A percentile compares a stretch with the other conserved stretches of the same genome.
These are phyloP conservation scores for Urocyon cinereoargenteus DNA, from an alignment of 2,797 vertebrate genomes.

Conservation along the genomic window DNA sequence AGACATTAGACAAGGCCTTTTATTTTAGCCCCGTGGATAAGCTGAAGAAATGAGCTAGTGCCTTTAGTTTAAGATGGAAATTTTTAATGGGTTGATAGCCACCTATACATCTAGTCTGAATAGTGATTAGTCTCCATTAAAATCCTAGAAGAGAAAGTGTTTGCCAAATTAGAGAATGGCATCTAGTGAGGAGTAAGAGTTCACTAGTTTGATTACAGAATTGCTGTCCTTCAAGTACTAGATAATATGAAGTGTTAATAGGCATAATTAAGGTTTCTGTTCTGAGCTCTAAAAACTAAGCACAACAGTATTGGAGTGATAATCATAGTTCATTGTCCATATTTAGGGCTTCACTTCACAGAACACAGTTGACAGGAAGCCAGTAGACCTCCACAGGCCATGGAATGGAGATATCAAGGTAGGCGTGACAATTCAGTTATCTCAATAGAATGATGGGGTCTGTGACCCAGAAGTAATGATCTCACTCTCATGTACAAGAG, in stretches of 20 bases:
- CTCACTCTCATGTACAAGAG: not conserved
- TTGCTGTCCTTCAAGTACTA: not conserved
- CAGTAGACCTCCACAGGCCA: not conserved
- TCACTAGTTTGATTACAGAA: not conserved
- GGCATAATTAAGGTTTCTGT: not conserved
- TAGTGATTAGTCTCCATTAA: not conserved
- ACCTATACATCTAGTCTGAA: not conserved
- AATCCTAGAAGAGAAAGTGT: not conserved
- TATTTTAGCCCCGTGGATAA: not conserved
- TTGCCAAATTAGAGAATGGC: not conserved
- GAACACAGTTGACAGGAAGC: not conserved
- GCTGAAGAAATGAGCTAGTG: not conserved
- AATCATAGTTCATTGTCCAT: not conserved
- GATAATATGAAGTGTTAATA: not conserved
- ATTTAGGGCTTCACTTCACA: not conserved
- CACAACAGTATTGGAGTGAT: not conserved
- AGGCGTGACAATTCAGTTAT: not conserved
- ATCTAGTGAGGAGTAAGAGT: not conserved
- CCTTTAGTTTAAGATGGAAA: not conserved
- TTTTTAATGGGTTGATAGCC: not conserved
- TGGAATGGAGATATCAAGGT: not conserved
- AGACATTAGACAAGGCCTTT: not conserved
- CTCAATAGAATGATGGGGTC: not conserved
- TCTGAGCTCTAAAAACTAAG: slow-evolving; percentile 1
- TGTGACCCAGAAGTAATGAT: not conserved